A percentile compares a stretch with the other conserved stretches of the same genome.
These are phyloP conservation scores for Spisula subtruncata DNA, from an alignment of 2,888 invertebrate species.

Conservation along the genomic window DNA sequence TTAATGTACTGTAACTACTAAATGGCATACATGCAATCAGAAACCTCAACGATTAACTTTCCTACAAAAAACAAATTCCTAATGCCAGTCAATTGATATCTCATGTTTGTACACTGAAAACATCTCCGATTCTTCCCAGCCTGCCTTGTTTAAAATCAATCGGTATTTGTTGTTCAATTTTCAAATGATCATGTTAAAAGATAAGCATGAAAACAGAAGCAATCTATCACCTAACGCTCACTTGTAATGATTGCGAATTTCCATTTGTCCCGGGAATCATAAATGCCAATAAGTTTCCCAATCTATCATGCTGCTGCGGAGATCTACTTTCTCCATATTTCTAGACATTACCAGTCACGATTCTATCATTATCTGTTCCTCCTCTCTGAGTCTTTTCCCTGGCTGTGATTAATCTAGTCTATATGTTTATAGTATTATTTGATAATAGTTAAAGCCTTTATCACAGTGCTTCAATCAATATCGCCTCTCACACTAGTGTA, in stretches of 20 bases:
- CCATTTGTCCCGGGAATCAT: constrained; percentile 28
- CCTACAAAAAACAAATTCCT: background rate
- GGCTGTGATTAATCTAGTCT: constrained; percentile 33
- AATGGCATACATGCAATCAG: no score
- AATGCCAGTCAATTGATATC: background rate
- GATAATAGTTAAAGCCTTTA: constrained; percentile 52
- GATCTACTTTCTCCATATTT: constrained; percentile 7
- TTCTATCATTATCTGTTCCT: constrained; percentile 17
- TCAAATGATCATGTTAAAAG: constrained; percentile 8
- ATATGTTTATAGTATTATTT: constrained; percentile 51
- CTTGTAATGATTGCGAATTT: constrained; percentile 4
- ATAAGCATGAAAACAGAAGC: background rate
- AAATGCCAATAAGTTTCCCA: constrained; percentile 5
- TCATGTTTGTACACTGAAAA: background rate
- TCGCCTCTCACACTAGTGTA: constrained; percentile 26
- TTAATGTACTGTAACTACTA: no score
- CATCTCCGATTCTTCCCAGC: background rate
- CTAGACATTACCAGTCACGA: constrained; percentile 20
- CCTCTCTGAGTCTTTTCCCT: background rate
- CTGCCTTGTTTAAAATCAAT: constrained; percentile 7
- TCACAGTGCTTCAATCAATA: constrained; percentile 45
- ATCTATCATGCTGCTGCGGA: constrained; percentile 1
- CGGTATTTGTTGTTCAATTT: constrained; percentile 6
- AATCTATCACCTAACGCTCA: constrained; percentile 21
- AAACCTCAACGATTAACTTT: background rate